phyloP scores from a whole-genome alignment of 2,797 vertebrate genomes.

The Ptychobarbus kaznakovi region DNA sequence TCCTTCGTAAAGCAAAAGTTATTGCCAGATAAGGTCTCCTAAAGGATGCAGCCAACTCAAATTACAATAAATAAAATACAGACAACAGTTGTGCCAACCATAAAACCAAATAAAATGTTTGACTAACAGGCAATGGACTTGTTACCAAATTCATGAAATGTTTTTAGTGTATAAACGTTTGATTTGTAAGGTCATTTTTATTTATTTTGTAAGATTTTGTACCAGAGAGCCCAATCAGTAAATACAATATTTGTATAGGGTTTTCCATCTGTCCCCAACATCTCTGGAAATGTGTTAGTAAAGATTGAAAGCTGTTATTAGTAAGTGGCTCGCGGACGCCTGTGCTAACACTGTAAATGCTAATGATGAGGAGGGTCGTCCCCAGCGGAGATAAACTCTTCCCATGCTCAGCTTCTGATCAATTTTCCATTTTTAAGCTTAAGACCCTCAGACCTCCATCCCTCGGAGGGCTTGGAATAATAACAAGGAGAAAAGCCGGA shows the following conservation, averaged over 20 bases:
- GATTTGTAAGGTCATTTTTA: not conserved
- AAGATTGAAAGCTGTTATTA: slow-evolving; percentile 66
- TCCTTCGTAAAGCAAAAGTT: too few species aligned
- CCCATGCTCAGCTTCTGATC: slow-evolving; percentile 71
- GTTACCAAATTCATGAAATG: too few species aligned
- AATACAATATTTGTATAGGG: too few species aligned
- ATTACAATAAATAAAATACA: not conserved
- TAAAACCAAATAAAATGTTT: too few species aligned
- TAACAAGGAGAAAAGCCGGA: slow-evolving; percentile 72
- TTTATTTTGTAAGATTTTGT: not conserved
- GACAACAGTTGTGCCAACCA: too few species aligned
- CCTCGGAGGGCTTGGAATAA: slow-evolving; percentile 65
- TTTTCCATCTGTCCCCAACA: too few species aligned
- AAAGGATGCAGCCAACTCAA: too few species aligned
- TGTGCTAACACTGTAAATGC: slow-evolving; percentile 72
- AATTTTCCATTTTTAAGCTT: slow-evolving; percentile 83
- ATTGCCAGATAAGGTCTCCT: too few species aligned
- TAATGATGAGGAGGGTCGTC: slow-evolving; percentile 70
- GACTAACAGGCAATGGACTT: too few species aligned
- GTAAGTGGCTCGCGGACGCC: slow-evolving; percentile 59
- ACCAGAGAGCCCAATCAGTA: too few species aligned
- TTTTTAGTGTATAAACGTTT: too few species aligned
- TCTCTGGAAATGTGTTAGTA: slow-evolving; percentile 52
- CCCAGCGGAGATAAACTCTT: slow-evolving; percentile 48
- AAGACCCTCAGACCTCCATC: slow-evolving; percentile 64